Percentiles rank a stretch among this genome's conserved stretches.
Evolutionary conservation across 1,140 invertebrate genomes (phyloP).

Genomic region (Camponotus pennsylvanicus): DNA sequence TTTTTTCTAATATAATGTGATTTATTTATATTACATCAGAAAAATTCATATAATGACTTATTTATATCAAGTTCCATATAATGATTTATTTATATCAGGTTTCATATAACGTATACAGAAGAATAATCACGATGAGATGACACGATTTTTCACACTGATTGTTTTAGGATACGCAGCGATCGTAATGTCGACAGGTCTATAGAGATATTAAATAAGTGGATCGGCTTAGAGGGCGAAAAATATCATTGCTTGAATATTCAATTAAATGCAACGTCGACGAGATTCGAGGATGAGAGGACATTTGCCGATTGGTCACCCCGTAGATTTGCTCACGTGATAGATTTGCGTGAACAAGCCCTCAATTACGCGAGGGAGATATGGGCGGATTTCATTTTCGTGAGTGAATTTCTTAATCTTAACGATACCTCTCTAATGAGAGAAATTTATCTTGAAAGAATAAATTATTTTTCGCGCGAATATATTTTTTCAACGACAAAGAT

Average conservation of each 20-base stretch:
- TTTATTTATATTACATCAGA: too few species aligned
- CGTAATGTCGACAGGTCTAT: slow-evolving; percentile 94
- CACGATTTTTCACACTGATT: neutral
- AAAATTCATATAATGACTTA: too few species aligned
- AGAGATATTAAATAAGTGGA: slow-evolving; percentile 92
- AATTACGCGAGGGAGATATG: slow-evolving; percentile 90
- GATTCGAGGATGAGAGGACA: slow-evolving; percentile 89
- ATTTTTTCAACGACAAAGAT: neutral
- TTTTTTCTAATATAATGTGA: too few species aligned
- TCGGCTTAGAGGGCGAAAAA: slow-evolving; percentile 86
- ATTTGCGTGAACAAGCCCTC: slow-evolving; percentile 93
- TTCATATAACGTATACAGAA: neutral
- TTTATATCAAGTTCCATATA: neutral
- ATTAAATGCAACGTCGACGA: slow-evolving; percentile 86
- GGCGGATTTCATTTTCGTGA: slow-evolving; percentile 95
- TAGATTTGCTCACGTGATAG: slow-evolving; percentile 94
- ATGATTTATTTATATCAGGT: too few species aligned
- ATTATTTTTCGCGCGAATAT: neutral
- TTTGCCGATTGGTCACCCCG: slow-evolving; percentile 91
- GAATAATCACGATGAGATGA: neutral
- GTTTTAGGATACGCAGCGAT: slow-evolving; percentile 93
- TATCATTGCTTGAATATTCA: slow-evolving; percentile 92
- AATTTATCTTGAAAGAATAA: neutral
- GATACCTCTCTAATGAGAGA: neutral
- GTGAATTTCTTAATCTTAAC: slow-evolving; percentile 25